phyloP scores from a whole-genome alignment of 1,140 invertebrate species.

The honey bee (Apis mellifera) region DNA sequence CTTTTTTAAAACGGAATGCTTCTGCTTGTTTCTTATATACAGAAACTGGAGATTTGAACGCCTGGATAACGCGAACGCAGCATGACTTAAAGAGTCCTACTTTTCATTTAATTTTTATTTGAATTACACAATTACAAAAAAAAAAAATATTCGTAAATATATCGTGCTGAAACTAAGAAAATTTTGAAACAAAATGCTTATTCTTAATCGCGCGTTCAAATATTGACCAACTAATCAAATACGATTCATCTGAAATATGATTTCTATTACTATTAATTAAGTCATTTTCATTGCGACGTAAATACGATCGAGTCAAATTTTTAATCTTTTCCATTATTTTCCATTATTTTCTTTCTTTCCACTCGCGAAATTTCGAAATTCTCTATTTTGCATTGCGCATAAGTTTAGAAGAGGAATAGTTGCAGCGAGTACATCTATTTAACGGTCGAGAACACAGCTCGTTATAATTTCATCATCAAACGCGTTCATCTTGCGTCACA shows the following conservation, averaged over 20 bases:
- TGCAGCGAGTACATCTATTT: not conserved
- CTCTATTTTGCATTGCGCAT: not conserved
- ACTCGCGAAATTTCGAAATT: not conserved
- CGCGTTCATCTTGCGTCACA: slow-evolving; percentile 46
- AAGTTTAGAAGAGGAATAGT: not conserved
- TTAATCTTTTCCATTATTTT: not conserved
- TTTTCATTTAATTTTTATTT: not conserved
- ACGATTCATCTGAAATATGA: too few species aligned
- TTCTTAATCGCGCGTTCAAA: not conserved
- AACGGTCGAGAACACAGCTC: slow-evolving; percentile 48
- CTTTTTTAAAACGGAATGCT: not conserved
- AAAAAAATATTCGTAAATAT: not conserved
- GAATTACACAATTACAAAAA: not conserved
- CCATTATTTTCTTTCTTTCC: not conserved
- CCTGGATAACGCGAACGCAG: not conserved
- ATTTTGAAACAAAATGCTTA: not conserved
- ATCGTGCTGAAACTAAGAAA: not conserved
- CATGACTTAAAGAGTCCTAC: too few species aligned
- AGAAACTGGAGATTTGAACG: slow-evolving; percentile 14
- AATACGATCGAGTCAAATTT: not conserved
- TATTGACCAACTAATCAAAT: not conserved
- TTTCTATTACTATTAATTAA: not conserved
- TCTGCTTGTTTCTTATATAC: not conserved
- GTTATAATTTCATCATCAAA: slow-evolving; percentile 51
- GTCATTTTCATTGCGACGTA: not conserved